A percentile compares a stretch with the other conserved stretches of the same genome.
Conservation (phyloP, 2,113 vertebrate genomes). For the Erythrolamprus reginae region DNA sequence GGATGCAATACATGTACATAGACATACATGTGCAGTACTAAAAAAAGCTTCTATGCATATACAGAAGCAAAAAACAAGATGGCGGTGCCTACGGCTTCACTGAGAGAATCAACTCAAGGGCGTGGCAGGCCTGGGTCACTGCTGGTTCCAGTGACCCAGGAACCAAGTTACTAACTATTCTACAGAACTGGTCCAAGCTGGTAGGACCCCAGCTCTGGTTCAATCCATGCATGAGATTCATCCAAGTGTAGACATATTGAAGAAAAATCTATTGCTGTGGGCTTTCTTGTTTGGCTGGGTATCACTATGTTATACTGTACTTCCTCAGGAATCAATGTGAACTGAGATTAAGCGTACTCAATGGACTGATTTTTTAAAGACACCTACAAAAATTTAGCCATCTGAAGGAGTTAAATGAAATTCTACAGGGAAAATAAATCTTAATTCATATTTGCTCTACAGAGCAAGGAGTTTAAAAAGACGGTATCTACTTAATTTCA, state of each 20-base stretch:
- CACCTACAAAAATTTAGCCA: neutral
- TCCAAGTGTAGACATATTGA: neutral
- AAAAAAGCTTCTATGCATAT: no score
- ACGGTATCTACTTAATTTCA: neutral
- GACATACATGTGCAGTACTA: no score
- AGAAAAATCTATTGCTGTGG: neutral
- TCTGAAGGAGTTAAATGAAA: neutral
- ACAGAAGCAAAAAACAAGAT: no score
- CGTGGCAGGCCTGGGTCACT: no score
- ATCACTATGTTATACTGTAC: neutral
- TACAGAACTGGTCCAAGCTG: no score
- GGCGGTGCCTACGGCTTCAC: no score
- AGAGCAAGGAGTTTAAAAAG: neutral
- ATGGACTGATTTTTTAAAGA: neutral
- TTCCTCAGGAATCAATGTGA: neutral
- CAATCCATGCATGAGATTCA: neutral
- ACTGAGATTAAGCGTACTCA: neutral
- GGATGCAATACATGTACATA: no score
- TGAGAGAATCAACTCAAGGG: no score
- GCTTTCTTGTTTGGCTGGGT: neutral
- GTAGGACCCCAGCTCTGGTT: neutral
- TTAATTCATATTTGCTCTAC: neutral
- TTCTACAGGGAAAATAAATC: neutral
- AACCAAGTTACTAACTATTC: no score
- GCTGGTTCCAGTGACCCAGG: no score